Evolutionary conservation across 1,140 invertebrate species (phyloP).

Genomic region (Anagrus nilaparvatae): DNA sequence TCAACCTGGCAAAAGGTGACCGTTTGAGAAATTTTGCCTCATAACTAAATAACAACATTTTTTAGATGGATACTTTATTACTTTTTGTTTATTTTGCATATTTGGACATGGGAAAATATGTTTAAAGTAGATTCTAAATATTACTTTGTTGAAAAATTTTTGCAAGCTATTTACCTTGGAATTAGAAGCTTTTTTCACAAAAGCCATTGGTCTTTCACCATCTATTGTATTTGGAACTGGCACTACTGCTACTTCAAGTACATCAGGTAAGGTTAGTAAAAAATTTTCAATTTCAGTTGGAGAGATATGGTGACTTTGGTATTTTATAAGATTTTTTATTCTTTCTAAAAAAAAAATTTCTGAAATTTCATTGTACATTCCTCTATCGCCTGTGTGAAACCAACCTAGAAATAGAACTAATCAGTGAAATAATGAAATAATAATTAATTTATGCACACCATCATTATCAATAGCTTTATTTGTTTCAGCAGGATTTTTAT

Average conservation of each 20-base stretch:
- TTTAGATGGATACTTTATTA: too few species aligned
- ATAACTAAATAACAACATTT: too few species aligned
- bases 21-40: too few species aligned
- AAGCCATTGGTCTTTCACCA: slow-evolving; percentile 50
- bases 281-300: slow-evolving; percentile 51
- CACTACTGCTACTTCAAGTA: slow-evolving; percentile 50
- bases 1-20: too few species aligned
- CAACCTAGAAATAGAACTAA: too few species aligned
- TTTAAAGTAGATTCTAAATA: too few species aligned
- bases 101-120: too few species aligned
- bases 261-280: slow-evolving; percentile 41
- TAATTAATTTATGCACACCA: neutral
- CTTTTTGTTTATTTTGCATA: too few species aligned
- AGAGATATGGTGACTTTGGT: slow-evolving; percentile 45
- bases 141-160: too few species aligned
- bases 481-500: neutral
- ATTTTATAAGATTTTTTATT: slow-evolving; percentile 52
- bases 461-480: neutral
- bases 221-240: slow-evolving; percentile 42
- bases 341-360: slow-evolving; percentile 45
- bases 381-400: slow-evolving; percentile 49
- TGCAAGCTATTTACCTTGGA: neutral
- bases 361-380: slow-evolving; percentile 38
- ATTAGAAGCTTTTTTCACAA: slow-evolving; percentile 29
- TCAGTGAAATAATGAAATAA: neutral